phyloP scores from a whole-genome alignment of 92 coral and sea anemone genomes.

The Porites rus region DNA sequence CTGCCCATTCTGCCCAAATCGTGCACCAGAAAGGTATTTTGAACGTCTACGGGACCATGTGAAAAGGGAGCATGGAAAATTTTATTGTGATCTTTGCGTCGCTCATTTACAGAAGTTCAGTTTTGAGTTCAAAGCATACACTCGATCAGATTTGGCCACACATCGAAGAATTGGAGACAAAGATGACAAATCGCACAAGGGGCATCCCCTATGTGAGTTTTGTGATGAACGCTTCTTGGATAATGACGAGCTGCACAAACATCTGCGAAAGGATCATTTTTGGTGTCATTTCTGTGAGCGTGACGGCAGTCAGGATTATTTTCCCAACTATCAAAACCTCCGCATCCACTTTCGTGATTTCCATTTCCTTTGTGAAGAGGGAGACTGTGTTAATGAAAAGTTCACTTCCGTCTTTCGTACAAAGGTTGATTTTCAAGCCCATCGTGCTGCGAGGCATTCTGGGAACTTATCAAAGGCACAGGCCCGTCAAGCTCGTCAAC shows the following conservation, averaged over 20 bases:
- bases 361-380: slow-evolving; percentile 96
- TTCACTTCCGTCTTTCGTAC: slow-evolving; percentile 92
- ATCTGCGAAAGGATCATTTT: slow-evolving; percentile 92
- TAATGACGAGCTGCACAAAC: slow-evolving; percentile 90
- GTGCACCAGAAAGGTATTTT: slow-evolving; percentile 60
- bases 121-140: slow-evolving; percentile 84
- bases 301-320: slow-evolving; percentile 92
- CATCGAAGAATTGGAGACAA: slow-evolving; percentile 92
- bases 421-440: slow-evolving; percentile 95
- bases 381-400: slow-evolving; percentile 84
- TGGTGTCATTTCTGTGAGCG: slow-evolving; percentile 98
- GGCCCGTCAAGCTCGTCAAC: slow-evolving; percentile 92
- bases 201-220: slow-evolving; percentile 95
- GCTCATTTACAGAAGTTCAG: slow-evolving; percentile 84
- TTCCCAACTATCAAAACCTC: slow-evolving; percentile 68
- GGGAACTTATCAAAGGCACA: slow-evolving; percentile 89
- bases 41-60: slow-evolving; percentile 80
- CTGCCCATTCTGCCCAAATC: slow-evolving; percentile 75
- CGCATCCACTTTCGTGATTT: slow-evolving; percentile 81
- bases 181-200: slow-evolving; percentile 92
- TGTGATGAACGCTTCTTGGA: slow-evolving; percentile 93
- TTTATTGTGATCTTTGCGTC: slow-evolving; percentile 88
- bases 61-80: slow-evolving; percentile 70
- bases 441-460: slow-evolving; percentile 81
- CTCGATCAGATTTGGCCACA: slow-evolving; percentile 79